These are phyloP conservation scores for Bubo blakistoni DNA, from an alignment of 2,113 vertebrate species.

Conservation along the genomic window DNA sequence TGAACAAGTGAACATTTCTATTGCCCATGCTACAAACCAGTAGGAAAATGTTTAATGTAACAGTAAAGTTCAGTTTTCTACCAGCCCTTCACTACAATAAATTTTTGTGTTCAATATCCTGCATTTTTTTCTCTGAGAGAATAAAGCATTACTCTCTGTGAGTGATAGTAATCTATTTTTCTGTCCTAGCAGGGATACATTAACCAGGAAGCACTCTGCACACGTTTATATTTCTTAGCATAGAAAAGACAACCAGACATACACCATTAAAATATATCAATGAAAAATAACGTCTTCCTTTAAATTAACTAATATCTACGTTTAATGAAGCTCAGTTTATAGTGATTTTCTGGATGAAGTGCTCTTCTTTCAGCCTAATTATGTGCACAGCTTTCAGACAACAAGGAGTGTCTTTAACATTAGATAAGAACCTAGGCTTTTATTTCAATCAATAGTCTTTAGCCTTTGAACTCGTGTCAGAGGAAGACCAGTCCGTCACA, in stretches of 20 bases:
- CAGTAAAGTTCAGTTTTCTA: conserved; percentile 38
- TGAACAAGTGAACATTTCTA: conserved; percentile 43
- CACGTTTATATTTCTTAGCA: conserved; percentile 68
- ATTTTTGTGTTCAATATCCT: conserved; percentile 18
- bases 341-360: conserved; percentile 74
- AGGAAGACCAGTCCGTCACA: conserved; percentile 74
- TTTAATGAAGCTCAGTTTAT: conserved; percentile 76
- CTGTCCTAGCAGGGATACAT: conserved; percentile 60
- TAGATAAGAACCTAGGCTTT: conserved; percentile 83
- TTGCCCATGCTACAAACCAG: conserved; percentile 2
- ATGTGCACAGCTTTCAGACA: conserved; percentile 77
- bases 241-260: conserved; percentile 58
- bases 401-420: conserved; percentile 81
- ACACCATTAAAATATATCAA: conserved; percentile 73
- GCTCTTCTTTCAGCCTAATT: conserved; percentile 77
- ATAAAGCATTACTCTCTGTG: conserved; percentile 29
- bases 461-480: conserved; percentile 82
- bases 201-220: conserved; percentile 42
- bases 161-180: conserved; percentile 69
- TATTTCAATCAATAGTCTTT: conserved; percentile 87
- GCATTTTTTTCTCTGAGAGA: conserved; percentile 1
- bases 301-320: conserved; percentile 76
- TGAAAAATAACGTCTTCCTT: conserved; percentile 73
- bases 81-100: conserved; percentile 19
- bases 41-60: conserved; percentile 55